phyloP scores from a whole-genome alignment of 2,113 vertebrate species.

The Prionailurus viverrinus region DNA sequence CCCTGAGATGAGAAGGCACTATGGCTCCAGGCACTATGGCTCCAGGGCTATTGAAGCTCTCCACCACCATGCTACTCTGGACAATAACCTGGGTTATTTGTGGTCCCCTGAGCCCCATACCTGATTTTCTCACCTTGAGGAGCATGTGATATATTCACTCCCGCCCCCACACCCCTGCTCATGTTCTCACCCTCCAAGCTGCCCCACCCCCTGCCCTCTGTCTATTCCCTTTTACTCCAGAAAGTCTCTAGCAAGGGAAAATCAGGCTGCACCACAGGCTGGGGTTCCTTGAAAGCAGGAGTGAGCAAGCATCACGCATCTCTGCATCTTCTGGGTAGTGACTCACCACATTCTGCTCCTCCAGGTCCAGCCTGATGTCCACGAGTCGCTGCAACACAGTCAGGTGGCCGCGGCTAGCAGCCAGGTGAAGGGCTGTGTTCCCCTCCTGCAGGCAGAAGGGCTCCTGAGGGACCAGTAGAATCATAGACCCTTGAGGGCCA shows the following conservation, averaged over 20 bases:
- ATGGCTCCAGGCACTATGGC: not conserved
- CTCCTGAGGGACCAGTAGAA: not conserved
- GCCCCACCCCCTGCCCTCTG: not conserved
- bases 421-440: slow-evolving; percentile 92
- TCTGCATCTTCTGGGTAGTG: not conserved
- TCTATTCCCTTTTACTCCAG: not conserved
- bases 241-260: not conserved
- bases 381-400: slow-evolving; percentile 90
- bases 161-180: not conserved
- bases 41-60: not conserved
- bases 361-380: slow-evolving; percentile 87
- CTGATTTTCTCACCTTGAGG: not conserved
- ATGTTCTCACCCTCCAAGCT: not conserved
- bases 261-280: accelerated
- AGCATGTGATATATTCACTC: accelerated
- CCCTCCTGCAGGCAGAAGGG: slow-evolving; percentile 87
- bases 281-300: not conserved
- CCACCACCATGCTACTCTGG: accelerated
- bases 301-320: accelerated
- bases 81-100: not conserved
- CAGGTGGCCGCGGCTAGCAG: slow-evolving; percentile 88
- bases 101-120: not conserved
- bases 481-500: not conserved
- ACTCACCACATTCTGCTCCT: slow-evolving; percentile 91
- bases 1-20: not conserved